Evolutionary conservation across 1,140 invertebrate genomes (phyloP), one percentile per base, ranked within the genome.

Genomic region (Melitaea cinxia): DNA sequence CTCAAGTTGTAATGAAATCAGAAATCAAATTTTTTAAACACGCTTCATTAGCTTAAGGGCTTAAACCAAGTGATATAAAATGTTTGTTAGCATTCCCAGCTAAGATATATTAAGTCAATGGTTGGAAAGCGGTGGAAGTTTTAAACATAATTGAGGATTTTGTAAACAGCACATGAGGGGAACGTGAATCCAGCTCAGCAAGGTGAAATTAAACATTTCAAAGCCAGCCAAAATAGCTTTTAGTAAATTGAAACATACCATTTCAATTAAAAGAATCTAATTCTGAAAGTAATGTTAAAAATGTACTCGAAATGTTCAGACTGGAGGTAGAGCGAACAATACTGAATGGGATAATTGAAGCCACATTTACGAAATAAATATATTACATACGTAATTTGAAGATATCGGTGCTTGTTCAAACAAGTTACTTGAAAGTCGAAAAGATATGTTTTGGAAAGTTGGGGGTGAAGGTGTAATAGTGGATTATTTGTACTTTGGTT

Each of bases 211-310:
- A 47, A 47, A 47, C 42, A 47, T 47, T 47, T 47, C 42, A 47
- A 47, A 47, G 42, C 19, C 42, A 68, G 68, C 68, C 60, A 72
- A 62, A 47, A 72, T 77, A 72, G 64, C 74, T 72, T 72, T 77
- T 74, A 74, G 60, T 65, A 67, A 67, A 76, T 76, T 73, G 63
- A 74, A 74, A 69, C 65, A 60, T 72, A 19, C n/a, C 52, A 35
- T 60, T 50, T 60, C 47, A 60, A 60, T 59, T 49, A 35, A 49
- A 54, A 54, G 52, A 45, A 59, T 59, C 57, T 59, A 49, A 59
- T 60, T 60, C 47, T 23, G 21, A 60, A 50, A 60, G 57, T 33
- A 50, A 50, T 24, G 15, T 24, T 50, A 56, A 68, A 63, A 68
- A 62, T n/a, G 26, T 62, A 28, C 37, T 57, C 28, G 5, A 24